phyloP scores from a whole-genome alignment of 2,888 invertebrate species.

The Callimorpha dominula region DNA sequence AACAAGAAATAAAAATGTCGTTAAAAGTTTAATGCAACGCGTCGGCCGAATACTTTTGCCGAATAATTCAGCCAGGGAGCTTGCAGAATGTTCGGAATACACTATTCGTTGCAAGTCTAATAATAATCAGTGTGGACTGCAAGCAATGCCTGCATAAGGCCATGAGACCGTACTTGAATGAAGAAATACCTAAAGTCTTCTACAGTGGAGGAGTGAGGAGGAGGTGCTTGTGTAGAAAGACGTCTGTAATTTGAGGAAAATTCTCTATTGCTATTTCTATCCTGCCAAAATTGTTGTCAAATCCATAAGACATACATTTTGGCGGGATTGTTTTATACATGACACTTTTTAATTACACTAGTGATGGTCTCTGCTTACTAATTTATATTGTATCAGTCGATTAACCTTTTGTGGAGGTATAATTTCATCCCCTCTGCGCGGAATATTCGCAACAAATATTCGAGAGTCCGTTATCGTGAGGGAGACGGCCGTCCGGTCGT shows the following conservation, averaged over 20 bases:
- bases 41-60: too few relatives aligned
- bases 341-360: not conserved
- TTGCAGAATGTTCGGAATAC: too few relatives aligned
- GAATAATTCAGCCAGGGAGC: too few relatives aligned
- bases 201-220: not conserved
- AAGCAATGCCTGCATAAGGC: too few relatives aligned
- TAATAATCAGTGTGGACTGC: too few relatives aligned
- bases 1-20: too few relatives aligned
- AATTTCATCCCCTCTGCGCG: slow-evolving; percentile 10
- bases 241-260: not conserved
- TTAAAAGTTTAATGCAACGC: too few relatives aligned
- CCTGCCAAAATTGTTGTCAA: not conserved
- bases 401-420: slow-evolving; percentile 9
- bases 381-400: slow-evolving; percentile 10
- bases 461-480: slow-evolving; percentile 28
- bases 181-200: not conserved
- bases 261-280: not conserved
- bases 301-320: not conserved
- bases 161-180: too few relatives aligned
- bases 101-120: too few relatives aligned
- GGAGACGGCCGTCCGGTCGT: slow-evolving; percentile 39
- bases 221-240: not conserved
- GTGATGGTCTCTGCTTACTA: not conserved
- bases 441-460: slow-evolving; percentile 29
- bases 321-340: not conserved